Evolutionary conservation across 2,888 invertebrate genomes (phyloP), one percentile per base, ranked within the genome.

Genomic region (Ophion obscuratus): DNA sequence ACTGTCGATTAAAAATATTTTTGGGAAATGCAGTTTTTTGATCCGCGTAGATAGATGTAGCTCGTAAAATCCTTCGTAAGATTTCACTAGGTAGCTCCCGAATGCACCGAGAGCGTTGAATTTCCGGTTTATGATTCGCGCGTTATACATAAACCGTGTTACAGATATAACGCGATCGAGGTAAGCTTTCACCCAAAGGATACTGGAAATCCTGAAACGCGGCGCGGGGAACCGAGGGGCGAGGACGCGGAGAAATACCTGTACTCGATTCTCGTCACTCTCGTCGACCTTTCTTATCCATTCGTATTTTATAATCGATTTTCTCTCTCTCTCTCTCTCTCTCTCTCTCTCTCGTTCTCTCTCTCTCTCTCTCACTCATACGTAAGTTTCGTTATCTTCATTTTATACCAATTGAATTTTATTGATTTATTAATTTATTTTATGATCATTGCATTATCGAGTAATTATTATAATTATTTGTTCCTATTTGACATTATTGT

Each of bases 171-270:
- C 17, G 53, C 24, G 11, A 44, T 7, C 66, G 76, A 53, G 66
- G 44, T 24, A 20, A 64, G 44, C 74, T 83, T 83, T 68, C 82
- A 77, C 77, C 31, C 17, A 70, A 70, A 74, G 83, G 62, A 83
- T 75, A 83, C 79, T 79, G 83, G 70, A 80, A 80, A 84, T 80
- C 20, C 67, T 75, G 24, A 68, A n/a, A 17, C 17, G 17, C 14
- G 53, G 53, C 5, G 53, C 17, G 53, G 53, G 5, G 53, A 14
- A 53, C 1, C 11, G 14, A 14, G 53, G 53, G 53, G 53, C 14
- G 53, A 53, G 53, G 53, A 53, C 53, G 53, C 53, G 53, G 47
- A 53, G 14, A 53, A 17, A 17, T 53, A 53, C 53, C 11, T 53
- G 53, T 53, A 17, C 53, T 14, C 53, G 53, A 53, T 53, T 5